phyloP scores from a whole-genome alignment of 2,797 vertebrate species.

The Coregonus ussuriensis region DNA sequence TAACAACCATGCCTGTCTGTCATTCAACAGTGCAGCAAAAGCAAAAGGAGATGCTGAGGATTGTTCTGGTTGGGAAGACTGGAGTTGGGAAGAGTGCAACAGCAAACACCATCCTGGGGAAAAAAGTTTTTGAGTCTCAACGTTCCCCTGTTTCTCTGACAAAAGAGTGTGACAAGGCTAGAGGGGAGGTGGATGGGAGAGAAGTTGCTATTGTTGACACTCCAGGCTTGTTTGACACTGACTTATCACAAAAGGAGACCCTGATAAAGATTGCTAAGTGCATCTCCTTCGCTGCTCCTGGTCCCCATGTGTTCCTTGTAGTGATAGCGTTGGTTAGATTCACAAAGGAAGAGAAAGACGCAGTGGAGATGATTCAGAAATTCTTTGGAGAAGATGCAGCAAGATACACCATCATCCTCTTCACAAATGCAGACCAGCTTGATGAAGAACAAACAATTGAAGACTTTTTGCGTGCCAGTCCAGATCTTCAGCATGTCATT shows the following conservation, averaged over 20 bases:
- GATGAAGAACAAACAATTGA: background rate
- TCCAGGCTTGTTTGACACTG: constrained; percentile 35
- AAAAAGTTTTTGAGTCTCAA: background rate
- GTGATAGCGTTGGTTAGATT: background rate
- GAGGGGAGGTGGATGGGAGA: constrained; percentile 14
- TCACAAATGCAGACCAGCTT: constrained; percentile 44
- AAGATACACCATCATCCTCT: constrained; percentile 32
- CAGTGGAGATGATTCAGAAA: background rate
- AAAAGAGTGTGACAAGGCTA: constrained; percentile 29
- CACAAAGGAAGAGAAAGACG: background rate
- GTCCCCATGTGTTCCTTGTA: background rate
- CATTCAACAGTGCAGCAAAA: background rate
- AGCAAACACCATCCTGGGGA: constrained; percentile 42
- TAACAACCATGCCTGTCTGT: background rate
- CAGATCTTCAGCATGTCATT: constrained; percentile 22
- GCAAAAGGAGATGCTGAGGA: constrained; percentile 14
- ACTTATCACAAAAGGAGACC: constrained; percentile 5
- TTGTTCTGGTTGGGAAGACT: constrained; percentile 43
- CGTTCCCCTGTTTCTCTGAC: constrained; percentile 15
- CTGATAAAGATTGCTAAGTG: background rate
- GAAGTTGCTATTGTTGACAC: constrained; percentile 13
- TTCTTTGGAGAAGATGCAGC: background rate
- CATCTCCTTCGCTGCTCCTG: background rate
- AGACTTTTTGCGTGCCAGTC: constrained; percentile 11
- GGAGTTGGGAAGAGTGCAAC: constrained; percentile 49